Evolutionary conservation across 2,797 vertebrate genomes (phyloP).

Genomic region (Melanotaenia boesemani): DNA sequence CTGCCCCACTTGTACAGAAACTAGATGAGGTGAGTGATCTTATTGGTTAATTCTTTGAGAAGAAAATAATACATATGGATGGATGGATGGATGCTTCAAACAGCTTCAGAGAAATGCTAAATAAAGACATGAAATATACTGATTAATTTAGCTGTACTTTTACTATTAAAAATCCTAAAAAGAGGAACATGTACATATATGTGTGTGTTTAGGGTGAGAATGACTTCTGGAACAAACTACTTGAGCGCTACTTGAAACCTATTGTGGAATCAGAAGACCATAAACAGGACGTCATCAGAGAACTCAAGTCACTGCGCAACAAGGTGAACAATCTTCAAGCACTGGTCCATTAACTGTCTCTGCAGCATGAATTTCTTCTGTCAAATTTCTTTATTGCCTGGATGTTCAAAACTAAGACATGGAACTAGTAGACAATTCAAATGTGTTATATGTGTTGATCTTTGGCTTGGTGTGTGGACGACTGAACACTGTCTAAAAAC

Average conservation of each 20-base stretch:
- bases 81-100: neutral
- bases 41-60: neutral
- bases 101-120: neutral
- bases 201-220: slow-evolving; percentile 74
- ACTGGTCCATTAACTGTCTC: neutral
- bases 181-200: neutral
- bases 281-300: slow-evolving; percentile 69
- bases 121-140: neutral
- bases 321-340: slow-evolving; percentile 69
- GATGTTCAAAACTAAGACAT: neutral
- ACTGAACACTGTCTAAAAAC: neutral
- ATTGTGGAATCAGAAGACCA: slow-evolving; percentile 72
- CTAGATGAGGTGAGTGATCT: slow-evolving; percentile 75
- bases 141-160: neutral
- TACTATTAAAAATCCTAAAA: neutral
- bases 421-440: neutral
- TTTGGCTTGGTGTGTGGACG: neutral
- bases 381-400: neutral
- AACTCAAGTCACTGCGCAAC: slow-evolving; percentile 85
- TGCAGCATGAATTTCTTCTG: neutral
- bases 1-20: slow-evolving; percentile 77
- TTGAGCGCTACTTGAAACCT: slow-evolving; percentile 81
- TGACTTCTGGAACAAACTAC: slow-evolving; percentile 84
- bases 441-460: neutral
- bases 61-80: neutral